A percentile compares a stretch with the other conserved stretches of the same genome.
Evolutionary conservation across 2,888 invertebrate genomes (phyloP).

Genomic region (Amphipyra berbera): DNA sequence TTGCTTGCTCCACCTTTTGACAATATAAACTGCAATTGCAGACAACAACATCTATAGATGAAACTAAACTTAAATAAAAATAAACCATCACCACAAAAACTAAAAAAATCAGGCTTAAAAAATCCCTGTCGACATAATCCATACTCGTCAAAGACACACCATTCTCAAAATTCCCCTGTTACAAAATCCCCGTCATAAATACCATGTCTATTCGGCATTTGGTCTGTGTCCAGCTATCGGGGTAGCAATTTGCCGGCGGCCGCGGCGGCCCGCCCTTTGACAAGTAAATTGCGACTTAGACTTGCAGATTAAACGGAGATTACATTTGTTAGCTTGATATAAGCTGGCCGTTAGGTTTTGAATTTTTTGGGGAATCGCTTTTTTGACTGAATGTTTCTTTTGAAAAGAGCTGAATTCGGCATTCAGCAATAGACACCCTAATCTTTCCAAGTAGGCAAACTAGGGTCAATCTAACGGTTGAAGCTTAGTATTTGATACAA

Average conservation of each 20-base stretch:
- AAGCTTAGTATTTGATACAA: too few relatives aligned
- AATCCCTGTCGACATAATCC: too few relatives aligned
- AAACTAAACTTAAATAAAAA: too few relatives aligned
- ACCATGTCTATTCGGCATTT: conserved; percentile 11
- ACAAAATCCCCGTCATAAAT: neutral
- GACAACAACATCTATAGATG: too few relatives aligned
- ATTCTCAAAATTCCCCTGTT: neutral
- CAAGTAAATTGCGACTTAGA: conserved; percentile 74
- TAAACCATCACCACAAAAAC: too few relatives aligned
- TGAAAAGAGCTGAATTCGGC: neutral
- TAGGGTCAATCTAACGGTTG: too few relatives aligned
- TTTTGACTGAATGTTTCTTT: neutral
- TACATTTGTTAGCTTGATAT: conserved; percentile 65
- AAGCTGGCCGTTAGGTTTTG: conserved; percentile 32
- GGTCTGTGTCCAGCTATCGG: conserved; percentile 52
- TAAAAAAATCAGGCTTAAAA: too few relatives aligned
- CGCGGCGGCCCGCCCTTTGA: conserved; percentile 71
- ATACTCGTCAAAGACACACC: too few relatives aligned
- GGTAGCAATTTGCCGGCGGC: conserved; percentile 73
- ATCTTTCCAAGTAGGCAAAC: too few relatives aligned
- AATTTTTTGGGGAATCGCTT: conserved; percentile 19
- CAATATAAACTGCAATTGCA: too few relatives aligned
- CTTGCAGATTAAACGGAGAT: conserved; percentile 72
- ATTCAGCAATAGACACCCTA: too few relatives aligned
- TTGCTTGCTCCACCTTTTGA: too few relatives aligned